Conservation (phyloP, 1,140 invertebrate species). For the Belonocnema kinseyi region DNA sequence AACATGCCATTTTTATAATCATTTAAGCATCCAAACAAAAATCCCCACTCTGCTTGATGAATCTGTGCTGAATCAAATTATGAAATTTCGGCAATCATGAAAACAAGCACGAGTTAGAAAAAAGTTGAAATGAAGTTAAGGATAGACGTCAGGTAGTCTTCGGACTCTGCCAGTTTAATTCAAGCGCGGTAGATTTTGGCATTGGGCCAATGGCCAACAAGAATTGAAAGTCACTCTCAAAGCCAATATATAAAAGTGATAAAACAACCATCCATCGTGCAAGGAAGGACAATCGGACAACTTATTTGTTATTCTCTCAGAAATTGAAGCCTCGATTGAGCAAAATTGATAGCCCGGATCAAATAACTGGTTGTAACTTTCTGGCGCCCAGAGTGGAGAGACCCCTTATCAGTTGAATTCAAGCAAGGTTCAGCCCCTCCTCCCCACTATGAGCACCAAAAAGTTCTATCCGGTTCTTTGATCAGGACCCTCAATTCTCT, state of each 20-base stretch:
- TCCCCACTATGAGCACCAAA: too few species aligned
- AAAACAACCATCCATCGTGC: slow-evolving; percentile 20
- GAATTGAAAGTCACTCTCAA: slow-evolving; percentile 23
- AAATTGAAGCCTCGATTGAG: too few species aligned
- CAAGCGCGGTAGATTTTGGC: slow-evolving; percentile 23
- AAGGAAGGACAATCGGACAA: not conserved
- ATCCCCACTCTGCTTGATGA: slow-evolving; percentile 18
- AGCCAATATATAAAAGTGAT: slow-evolving; percentile 22
- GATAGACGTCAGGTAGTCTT: slow-evolving; percentile 15
- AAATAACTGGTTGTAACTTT: too few species aligned
- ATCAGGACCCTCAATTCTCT: too few species aligned
- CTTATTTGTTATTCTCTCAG: not conserved
- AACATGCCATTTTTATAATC: not conserved
- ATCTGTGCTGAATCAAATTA: not conserved
- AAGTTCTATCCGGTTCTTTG: too few species aligned
- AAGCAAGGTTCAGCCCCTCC: too few species aligned
- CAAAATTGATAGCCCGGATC: too few species aligned
- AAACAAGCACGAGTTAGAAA: slow-evolving; percentile 24
- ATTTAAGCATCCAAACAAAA: not conserved
- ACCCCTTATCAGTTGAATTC: too few species aligned
- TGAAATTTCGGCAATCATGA: slow-evolving; percentile 9
- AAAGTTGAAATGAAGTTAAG: slow-evolving; percentile 4
- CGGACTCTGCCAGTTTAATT: slow-evolving; percentile 17
- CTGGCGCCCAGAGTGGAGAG: too few species aligned
- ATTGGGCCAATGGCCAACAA: slow-evolving; percentile 9